Percentiles rank a stretch among this genome's conserved stretches.
Conservation (phyloP, 2,797 vertebrate genomes). For the Parambassis ranga region DNA sequence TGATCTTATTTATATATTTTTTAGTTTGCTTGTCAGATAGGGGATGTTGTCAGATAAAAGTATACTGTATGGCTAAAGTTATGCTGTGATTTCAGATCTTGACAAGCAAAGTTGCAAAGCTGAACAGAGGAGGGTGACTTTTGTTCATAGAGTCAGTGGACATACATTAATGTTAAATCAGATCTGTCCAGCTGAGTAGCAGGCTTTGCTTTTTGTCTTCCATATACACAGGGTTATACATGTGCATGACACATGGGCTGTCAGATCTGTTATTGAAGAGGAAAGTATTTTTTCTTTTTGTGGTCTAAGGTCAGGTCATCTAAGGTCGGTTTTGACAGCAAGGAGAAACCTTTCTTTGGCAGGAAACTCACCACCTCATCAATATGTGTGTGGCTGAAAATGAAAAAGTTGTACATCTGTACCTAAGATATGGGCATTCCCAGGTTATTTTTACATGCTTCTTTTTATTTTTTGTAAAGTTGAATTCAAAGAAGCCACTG, state of each 20-base stretch:
- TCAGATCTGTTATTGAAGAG: no score
- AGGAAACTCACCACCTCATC: no score
- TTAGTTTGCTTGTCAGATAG: neutral
- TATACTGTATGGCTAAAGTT: neutral
- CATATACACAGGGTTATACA: neutral
- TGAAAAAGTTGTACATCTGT: no score
- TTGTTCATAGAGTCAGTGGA: neutral
- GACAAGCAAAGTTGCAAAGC: neutral
- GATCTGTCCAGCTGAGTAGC: neutral
- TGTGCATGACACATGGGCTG: neutral
- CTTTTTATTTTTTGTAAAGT: neutral
- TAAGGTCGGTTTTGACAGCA: no score
- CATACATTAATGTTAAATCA: neutral
- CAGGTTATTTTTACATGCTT: neutral
- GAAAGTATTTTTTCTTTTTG: neutral
- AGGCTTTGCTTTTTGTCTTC: neutral
- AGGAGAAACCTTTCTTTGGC: neutral
- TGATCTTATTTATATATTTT: no score
- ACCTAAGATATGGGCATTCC: no score
- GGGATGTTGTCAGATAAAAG: slow-evolving; percentile 12
- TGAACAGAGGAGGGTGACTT: neutral
- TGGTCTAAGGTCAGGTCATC: neutral
- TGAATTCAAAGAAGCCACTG: slow-evolving; percentile 33
- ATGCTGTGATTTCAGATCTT: neutral
- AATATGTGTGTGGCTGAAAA: no score